These are phyloP conservation scores for Hydrozoanthus tunicans DNA, from an alignment of 64 coral and sea anemone genomes.

Conservation along the genomic window DNA sequence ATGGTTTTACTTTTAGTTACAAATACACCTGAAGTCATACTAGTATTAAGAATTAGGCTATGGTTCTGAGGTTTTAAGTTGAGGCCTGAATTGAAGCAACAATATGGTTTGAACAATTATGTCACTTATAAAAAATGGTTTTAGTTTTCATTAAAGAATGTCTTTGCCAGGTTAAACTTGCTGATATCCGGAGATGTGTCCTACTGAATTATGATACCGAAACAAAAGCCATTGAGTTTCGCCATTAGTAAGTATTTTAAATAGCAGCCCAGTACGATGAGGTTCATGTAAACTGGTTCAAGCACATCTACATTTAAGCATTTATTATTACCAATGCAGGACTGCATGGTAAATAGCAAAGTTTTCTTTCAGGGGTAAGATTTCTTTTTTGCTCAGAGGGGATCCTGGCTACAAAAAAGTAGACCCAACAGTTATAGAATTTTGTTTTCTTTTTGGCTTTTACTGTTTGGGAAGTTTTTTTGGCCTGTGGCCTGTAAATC, in stretches of 20 bases:
- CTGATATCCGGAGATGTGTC: constrained; percentile 94
- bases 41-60: background rate
- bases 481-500: no score
- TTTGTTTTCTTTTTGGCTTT: no score
- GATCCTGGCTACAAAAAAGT: no score
- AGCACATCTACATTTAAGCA: no score
- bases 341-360: no score
- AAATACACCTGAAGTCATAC: background rate
- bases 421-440: no score
- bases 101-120: no score
- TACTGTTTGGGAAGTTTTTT: no score
- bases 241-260: constrained; percentile 88
- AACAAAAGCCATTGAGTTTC: constrained; percentile 78
- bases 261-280: background rate
- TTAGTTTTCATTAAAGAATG: background rate
- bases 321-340: no score
- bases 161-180: constrained; percentile 75
- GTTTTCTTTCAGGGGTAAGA: no score
- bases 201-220: constrained; percentile 86
- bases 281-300: background rate
- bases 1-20: no score
- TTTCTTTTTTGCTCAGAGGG: no score
- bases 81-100: background rate
- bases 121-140: background rate
- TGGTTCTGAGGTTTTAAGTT: background rate